Percentiles rank a stretch among this genome's conserved stretches.
These are phyloP conservation scores for Vanessa tameamea DNA, from an alignment of 1,140 invertebrate genomes.

Conservation along the genomic window DNA sequence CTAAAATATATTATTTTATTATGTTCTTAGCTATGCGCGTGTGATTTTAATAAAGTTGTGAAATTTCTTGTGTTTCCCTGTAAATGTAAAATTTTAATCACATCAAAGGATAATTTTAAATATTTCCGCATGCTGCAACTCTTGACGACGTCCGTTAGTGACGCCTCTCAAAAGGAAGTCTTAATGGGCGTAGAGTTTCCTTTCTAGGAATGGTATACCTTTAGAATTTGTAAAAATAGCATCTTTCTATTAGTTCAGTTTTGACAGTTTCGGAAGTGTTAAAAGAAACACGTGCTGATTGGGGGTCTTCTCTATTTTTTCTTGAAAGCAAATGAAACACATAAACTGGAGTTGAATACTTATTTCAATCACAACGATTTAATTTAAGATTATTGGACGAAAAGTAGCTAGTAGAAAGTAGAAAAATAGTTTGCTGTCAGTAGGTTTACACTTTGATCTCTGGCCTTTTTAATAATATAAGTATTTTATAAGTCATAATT, in stretches of 20 bases:
- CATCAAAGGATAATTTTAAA: slow-evolving; percentile 44
- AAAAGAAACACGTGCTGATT: neutral
- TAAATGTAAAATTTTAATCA: slow-evolving; percentile 23
- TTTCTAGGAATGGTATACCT: slow-evolving; percentile 49
- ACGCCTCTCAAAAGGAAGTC: slow-evolving; percentile 48
- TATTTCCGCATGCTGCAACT: slow-evolving; percentile 44
- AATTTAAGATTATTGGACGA: too few species aligned
- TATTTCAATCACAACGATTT: too few species aligned
- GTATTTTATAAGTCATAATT: too few species aligned
- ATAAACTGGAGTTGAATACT: too few species aligned
- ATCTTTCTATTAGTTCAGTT: slow-evolving; percentile 13
- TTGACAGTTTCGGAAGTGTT: slow-evolving; percentile 10
- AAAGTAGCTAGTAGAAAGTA: too few species aligned
- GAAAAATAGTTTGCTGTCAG: too few species aligned
- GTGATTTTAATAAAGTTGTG: too few species aligned
- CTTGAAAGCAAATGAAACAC: neutral
- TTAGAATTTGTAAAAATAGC: slow-evolving; percentile 28
- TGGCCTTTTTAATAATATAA: too few species aligned
- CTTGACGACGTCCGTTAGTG: slow-evolving; percentile 37
- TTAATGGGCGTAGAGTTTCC: slow-evolving; percentile 58
- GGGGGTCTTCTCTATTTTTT: neutral
- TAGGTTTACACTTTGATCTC: too few species aligned
- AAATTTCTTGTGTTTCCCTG: neutral
- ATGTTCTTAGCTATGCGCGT: neutral
- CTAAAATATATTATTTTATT: slow-evolving; percentile 3